Conservation (phyloP, 2,113 vertebrate genomes). For the Columbina picui region DNA sequence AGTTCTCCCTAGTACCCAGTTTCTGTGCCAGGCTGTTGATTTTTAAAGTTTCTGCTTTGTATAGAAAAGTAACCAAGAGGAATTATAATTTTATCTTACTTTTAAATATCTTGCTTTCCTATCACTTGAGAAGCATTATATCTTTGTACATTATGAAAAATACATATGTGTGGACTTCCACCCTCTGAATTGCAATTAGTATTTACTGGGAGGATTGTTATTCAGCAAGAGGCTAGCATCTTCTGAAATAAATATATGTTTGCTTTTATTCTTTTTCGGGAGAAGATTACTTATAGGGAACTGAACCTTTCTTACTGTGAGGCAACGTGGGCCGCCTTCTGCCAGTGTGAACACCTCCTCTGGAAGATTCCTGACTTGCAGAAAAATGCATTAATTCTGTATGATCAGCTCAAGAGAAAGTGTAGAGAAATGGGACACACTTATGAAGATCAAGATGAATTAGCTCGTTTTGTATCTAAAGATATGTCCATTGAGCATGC, state of each 20-base stretch:
- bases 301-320: slow-evolving; percentile 77
- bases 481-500: slow-evolving; percentile 41
- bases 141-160: not conserved
- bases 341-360: slow-evolving; percentile 71
- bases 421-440: slow-evolving; percentile 80
- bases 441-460: slow-evolving; percentile 58
- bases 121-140: not conserved
- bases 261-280: slow-evolving; percentile 27
- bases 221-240: not conserved
- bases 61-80: not conserved
- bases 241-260: not conserved
- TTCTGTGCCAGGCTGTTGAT: not conserved
- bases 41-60: not conserved
- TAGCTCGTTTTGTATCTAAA: slow-evolving; percentile 40
- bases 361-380: slow-evolving; percentile 70
- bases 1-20: not conserved
- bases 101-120: not conserved
- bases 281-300: slow-evolving; percentile 77
- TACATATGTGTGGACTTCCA: not conserved
- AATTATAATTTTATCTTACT: not conserved
- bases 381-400: slow-evolving; percentile 77
- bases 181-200: not conserved
- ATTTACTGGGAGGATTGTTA: not conserved
- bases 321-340: slow-evolving; percentile 72
- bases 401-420: slow-evolving; percentile 71